Evolutionary conservation across 2,797 vertebrate genomes (phyloP), one percentile per base, ranked within the genome.

Genomic region (Phataginus tricuspis): DNA sequence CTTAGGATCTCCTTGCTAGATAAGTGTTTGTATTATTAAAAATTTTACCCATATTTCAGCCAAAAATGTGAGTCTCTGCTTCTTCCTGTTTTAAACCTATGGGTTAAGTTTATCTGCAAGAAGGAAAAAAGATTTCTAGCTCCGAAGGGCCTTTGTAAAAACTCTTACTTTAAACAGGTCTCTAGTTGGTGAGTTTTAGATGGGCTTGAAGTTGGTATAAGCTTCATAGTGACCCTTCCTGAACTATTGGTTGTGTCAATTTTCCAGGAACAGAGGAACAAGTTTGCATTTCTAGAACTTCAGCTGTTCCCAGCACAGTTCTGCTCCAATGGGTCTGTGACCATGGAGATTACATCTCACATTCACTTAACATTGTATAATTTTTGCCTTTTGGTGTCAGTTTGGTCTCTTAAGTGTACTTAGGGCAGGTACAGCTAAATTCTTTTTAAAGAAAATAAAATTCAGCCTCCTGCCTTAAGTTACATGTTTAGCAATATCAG

Each of bases 271-370:
- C 29, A 90, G 77, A 92, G 63, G 53, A 86, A 31, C 51, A 96
- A 77, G 27, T 68, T 88, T 83, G 31, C 51, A 57, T 96, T 97
- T 97, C 86, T 94, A 84, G 85, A 94, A 83, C 39, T 64, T 90
- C 15, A 88, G 19, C 53, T 93, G 13, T 79, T 95, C 59, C 39
- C 71, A 77, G 72, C 31, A 75, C 29, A 87, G 5, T 84, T 94
- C 64, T 90, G 7, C n/a, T 92, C 6, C 83, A 79, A 69, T 45
- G 74, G 45, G 53, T 59, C 72, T 92, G 37, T 83, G 86, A 61
- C 29, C 16, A 9, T 31, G n/a, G 86, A 95, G 45, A 86, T 91
- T 18, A 59, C 86, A 86, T 80, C 61, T 79, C 63, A 72, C 53
- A 80, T 75, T 92, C 78, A 84, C 42, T 83, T 86, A 55, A 49